Percentiles rank a stretch among this genome's conserved stretches.
These are phyloP conservation scores for Rachycentron canadum DNA, from an alignment of 2,797 vertebrate species.

Conservation along the genomic window DNA sequence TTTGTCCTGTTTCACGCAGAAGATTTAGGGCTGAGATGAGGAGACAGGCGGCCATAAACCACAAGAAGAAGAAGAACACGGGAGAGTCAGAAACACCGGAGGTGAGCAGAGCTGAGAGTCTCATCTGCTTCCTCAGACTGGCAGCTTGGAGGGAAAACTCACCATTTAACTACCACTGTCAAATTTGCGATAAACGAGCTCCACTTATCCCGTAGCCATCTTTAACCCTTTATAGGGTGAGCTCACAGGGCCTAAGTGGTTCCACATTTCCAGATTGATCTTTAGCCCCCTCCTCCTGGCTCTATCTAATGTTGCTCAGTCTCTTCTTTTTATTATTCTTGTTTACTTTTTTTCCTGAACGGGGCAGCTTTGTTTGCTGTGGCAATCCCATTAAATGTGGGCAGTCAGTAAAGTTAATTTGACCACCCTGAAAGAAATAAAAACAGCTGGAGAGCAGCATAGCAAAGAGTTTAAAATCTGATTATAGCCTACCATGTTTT, in stretches of 20 bases:
- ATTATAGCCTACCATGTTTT: slow-evolving; percentile 15
- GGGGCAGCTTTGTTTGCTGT: slow-evolving; percentile 44
- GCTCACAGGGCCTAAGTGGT: slow-evolving; percentile 69
- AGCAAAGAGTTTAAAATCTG: slow-evolving; percentile 5
- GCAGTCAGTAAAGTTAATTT: slow-evolving; percentile 47
- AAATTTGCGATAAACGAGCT: slow-evolving; percentile 79
- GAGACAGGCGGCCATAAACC: slow-evolving; percentile 36
- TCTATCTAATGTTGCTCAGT: slow-evolving; percentile 55
- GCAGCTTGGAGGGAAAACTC: slow-evolving; percentile 69
- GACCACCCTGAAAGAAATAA: slow-evolving; percentile 45
- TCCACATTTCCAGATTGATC: slow-evolving; percentile 71
- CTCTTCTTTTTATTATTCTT: slow-evolving; percentile 42
- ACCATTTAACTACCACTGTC: slow-evolving; percentile 78
- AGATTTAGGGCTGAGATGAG: slow-evolving; percentile 41
- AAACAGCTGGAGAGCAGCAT: slow-evolving; percentile 43
- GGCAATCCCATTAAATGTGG: slow-evolving; percentile 33
- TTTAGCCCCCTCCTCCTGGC: slow-evolving; percentile 52
- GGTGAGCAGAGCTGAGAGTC: slow-evolving; percentile 49
- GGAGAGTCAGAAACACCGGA: slow-evolving; percentile 22
- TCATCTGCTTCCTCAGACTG: slow-evolving; percentile 64
- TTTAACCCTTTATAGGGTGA: slow-evolving; percentile 78
- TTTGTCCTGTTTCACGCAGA: slow-evolving; percentile 28
- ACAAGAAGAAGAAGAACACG: slow-evolving; percentile 20
- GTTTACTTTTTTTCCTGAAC: slow-evolving; percentile 15
- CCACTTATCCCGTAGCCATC: slow-evolving; percentile 79